Evolutionary conservation across 2,113 vertebrate species (phyloP).

Genomic region (Phylloscopus whistleri): DNA sequence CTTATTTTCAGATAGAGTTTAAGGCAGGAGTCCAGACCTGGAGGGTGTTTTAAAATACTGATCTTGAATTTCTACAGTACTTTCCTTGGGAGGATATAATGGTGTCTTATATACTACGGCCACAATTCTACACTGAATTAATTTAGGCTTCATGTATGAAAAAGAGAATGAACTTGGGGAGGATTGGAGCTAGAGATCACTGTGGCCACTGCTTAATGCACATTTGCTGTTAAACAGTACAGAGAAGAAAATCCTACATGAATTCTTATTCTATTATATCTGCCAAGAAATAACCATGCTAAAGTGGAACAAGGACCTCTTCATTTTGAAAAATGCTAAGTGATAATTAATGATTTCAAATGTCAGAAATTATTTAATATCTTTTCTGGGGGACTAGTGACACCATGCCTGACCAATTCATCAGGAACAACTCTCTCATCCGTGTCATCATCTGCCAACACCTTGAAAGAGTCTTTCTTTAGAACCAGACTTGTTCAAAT

Average conservation of each 20-base stretch:
- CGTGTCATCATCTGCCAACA: neutral
- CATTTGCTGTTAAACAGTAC: neutral
- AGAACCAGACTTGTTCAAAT: neutral
- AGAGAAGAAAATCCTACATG: neutral
- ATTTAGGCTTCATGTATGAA: neutral
- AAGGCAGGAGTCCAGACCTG: conserved; percentile 20
- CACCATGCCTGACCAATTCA: neutral
- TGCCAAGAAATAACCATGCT: neutral
- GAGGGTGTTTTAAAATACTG: neutral
- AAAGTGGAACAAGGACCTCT: neutral
- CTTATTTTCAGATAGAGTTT: conserved; percentile 50
- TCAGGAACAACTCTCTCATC: neutral
- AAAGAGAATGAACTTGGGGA: neutral
- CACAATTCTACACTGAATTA: neutral
- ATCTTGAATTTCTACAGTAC: conserved; percentile 15
- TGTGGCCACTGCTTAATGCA: neutral
- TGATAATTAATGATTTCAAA: conserved; percentile 17
- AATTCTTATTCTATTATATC: neutral
- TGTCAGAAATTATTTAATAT: neutral
- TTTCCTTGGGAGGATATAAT: neutral
- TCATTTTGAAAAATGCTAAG: neutral
- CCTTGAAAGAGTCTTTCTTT: neutral
- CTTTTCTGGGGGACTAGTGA: neutral
- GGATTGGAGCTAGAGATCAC: neutral
- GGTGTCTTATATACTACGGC: neutral